Base-by-base conservation (phyloP, 2,888 invertebrate genomes). In the Agriopis leucophaearia region DNA sequence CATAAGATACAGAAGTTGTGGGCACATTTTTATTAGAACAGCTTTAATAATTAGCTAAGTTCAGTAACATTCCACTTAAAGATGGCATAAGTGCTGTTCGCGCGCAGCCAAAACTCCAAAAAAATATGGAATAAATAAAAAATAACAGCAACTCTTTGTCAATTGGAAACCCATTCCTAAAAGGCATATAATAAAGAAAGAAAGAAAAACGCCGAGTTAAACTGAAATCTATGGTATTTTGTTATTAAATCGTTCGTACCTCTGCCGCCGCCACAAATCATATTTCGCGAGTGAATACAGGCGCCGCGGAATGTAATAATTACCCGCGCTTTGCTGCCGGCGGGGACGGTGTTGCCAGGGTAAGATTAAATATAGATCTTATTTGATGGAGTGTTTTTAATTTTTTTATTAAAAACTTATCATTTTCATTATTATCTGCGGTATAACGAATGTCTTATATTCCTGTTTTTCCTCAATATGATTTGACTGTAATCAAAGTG, bases 271-370 rank as follows among this genome's bases (percentile, higher is more conserved):
- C 59, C 77, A 78, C 85, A 84, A 84, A 85, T 87, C 81, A 85
- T 84, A 84, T 79, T 69, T 63, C 80, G 81, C 76, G 76, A 73
- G 76, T 79, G 80, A 78, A 80, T 79, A 78, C 76, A 70, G 74
- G 45, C 67, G 69, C 81, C 75, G 77, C 75, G 87, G 87, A 86
- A 88, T 88, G 87, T 81, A 78, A 84, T 87, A 85, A 88, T 88
- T 86, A 85, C 85, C 81, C 77, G 70, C 77, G 71, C 72, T 64
- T 65, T 47, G 57, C 69, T 59, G 61, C 66, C 52, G 70, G 54
- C 60, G 51, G 51, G 15, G 59, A 80, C 80, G 83, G 66, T 51
- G 66, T 56, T 65, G 62, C 66, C 59, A 69, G 55, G 6, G 9
- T 8, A 54, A 44, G 42, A 52, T 54, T n/a, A 35, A 9, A 16